Percentiles rank a stretch among this genome's conserved stretches.
Evolutionary conservation across 2,888 invertebrate species (phyloP).

Genomic region (Tinea trinotella): DNA sequence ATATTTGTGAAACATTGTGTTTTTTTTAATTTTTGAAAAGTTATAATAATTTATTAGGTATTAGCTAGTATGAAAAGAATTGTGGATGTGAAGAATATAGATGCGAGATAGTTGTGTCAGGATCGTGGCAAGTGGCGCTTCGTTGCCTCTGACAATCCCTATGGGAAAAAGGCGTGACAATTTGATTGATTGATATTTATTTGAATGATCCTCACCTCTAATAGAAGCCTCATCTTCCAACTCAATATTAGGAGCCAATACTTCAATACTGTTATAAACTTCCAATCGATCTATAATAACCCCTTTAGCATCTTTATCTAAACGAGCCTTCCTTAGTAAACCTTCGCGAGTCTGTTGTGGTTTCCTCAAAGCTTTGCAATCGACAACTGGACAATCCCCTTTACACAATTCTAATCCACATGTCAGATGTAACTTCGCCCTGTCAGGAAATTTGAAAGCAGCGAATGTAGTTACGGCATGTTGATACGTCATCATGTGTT

Average conservation of each 20-base stretch:
- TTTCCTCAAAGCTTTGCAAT: slow-evolving; percentile 55
- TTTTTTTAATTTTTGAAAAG: no score
- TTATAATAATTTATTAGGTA: no score
- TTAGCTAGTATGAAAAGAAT: no score
- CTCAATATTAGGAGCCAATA: slow-evolving; percentile 83
- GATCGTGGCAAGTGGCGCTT: no score
- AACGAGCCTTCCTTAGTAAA: slow-evolving; percentile 52
- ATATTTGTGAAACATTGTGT: no score
- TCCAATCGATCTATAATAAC: slow-evolving; percentile 77
- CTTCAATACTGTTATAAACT: slow-evolving; percentile 86
- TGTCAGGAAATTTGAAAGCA: slow-evolving; percentile 87
- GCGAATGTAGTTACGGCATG: slow-evolving; percentile 77
- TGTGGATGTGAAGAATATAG: no score
- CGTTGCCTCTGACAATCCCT: no score
- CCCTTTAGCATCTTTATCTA: slow-evolving; percentile 68
- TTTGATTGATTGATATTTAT: not conserved
- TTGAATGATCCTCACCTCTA: slow-evolving; percentile 39
- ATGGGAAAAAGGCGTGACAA: no score
- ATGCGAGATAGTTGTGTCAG: no score
- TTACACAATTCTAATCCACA: slow-evolving; percentile 85
- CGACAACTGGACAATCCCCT: slow-evolving; percentile 77
- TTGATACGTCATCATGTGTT: slow-evolving; percentile 65
- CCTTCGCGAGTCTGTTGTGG: slow-evolving; percentile 62
- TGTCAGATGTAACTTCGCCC: slow-evolving; percentile 82
- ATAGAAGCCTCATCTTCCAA: slow-evolving; percentile 74